Base-by-base conservation (phyloP, 2,888 invertebrate species). In the Mythimna loreyi region DNA sequence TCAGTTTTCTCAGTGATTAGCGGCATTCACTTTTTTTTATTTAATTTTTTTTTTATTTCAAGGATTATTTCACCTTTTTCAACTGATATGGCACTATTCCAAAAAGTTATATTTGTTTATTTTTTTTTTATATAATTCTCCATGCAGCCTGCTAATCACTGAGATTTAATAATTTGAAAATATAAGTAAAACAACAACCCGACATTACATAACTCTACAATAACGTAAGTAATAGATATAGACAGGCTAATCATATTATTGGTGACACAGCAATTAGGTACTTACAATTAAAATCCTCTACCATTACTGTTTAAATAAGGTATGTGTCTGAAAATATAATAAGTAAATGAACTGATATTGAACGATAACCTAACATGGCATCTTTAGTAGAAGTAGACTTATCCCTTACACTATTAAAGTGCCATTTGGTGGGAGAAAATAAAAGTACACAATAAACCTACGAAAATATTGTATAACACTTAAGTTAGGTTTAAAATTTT, bases 401-500 rank as follows among this genome's bases (percentile, higher is more conserved):
- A 72, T 77, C 84, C 82, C 82, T 86, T 86, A 88, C 87, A 88
- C 86, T 82, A 83, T 83, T 83, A 87, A 90, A 91, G 91, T 91
- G 94, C 93, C 95, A 93, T 94, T 93, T 94, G 95, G 95, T 95
- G 96, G 95, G 94, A 93, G 92, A 89, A 93, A 95, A 93, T 90
- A 91, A 94, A 94, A 92, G 91, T 92, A 91, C 89, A 90, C 89
- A 91, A 92, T 93, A 94, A 94, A 94, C 90, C 93, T 94, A 95
- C 90, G 87, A 94, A 93, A 94, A 93, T 93, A 94, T 94, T 92
- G 92, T 93, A 93, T 94, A 96, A 96, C 95, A 95, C 95, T 95
- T 95, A 95, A 92, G 92, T 92, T 93, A 95, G 87, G 92, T 93
- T 95, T 91, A 95, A 96, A 96, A 95, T 95, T 96, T 96, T 94